Base-by-base conservation (phyloP, 37 sponge, comb jelly and placozoan genomes). In the Ianthella basta region DNA sequence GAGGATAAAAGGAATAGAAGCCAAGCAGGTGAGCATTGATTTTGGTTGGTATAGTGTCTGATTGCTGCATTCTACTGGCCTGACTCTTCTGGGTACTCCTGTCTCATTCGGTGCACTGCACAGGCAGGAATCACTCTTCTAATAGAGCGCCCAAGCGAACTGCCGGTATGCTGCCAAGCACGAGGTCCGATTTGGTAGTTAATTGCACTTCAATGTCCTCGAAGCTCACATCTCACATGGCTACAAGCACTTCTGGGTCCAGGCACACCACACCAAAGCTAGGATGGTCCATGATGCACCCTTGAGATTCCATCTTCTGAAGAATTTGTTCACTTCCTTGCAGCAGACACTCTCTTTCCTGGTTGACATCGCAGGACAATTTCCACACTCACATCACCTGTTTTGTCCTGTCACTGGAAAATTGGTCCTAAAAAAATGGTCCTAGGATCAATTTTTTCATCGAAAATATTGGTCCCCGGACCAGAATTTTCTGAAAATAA, bases 91-190 rank as follows among this genome's bases (percentile, higher is more conserved):
- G 68, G 68, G 68, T 24, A 66, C 27, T 16, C 23, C 23, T 16
- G 13, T 23, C 68, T 15, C 15, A 66, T 66, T 66, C 23, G 23
- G 19, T 25, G 13, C 27, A 66, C 68, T 66, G 27, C 68, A 66
- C 68, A 66, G 14, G 68, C 68, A 25, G 68, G 68, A 23, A 66
- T 66, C 25, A 66, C 68, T 23, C 68, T 66, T 23, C 68, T 66
- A 23, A 66, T n/a, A 25, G 68, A 16, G 13, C 27, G 15, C 23
- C 68, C 68, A 15, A 13, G 68, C 23, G 68, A 66, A 66, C 68
- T 66, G 68, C 23, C 68, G 15, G 29, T 66, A 66, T 16, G 68
- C 68, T 25, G 68, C 68, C 13, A 25, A 27, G 15, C 68, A 14
- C 25, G 23, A 66, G 13, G 68, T 66, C 68, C 27, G 15, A 15